phyloP scores from a whole-genome alignment of 2,888 invertebrate species.

The Clunio marinus region DNA sequence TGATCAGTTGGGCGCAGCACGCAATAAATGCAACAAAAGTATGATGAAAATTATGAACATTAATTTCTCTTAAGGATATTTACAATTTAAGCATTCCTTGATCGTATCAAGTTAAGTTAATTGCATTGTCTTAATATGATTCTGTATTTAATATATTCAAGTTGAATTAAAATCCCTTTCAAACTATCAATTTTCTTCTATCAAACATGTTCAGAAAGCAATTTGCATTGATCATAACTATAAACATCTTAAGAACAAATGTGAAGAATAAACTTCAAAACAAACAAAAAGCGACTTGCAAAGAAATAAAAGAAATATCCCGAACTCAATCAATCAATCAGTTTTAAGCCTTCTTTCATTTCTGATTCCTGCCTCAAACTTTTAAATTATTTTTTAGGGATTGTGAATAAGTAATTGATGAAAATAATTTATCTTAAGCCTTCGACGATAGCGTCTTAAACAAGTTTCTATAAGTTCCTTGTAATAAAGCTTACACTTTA shows the following conservation, averaged over 20 bases:
- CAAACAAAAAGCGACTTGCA: neutral
- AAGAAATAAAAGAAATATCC: neutral
- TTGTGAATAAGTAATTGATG: conserved; percentile 11
- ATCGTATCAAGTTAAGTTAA: too few species aligned
- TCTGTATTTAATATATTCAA: too few species aligned
- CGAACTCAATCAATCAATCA: conserved; percentile 23
- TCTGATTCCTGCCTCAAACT: neutral
- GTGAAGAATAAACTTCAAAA: neutral
- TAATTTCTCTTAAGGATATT: too few species aligned
- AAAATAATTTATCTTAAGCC: conserved; percentile 14
- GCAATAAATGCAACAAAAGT: too few species aligned
- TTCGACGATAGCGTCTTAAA: neutral
- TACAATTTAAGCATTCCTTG: too few species aligned
- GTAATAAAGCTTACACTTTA: too few species aligned
- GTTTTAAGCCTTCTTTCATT: too few species aligned
- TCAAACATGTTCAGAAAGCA: neutral
- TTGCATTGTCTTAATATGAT: too few species aligned
- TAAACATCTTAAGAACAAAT: neutral
- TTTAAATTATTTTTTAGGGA: neutral
- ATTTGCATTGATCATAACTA: conserved; percentile 21
- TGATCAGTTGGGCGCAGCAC: neutral
- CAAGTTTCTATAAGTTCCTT: too few species aligned
- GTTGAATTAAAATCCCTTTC: too few species aligned
- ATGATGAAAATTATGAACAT: too few species aligned
- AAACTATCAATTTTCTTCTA: neutral